Percentiles rank a stretch among this genome's conserved stretches.
phyloP scores from a whole-genome alignment of 2,888 invertebrate genomes.

The Strigamia maritima region DNA sequence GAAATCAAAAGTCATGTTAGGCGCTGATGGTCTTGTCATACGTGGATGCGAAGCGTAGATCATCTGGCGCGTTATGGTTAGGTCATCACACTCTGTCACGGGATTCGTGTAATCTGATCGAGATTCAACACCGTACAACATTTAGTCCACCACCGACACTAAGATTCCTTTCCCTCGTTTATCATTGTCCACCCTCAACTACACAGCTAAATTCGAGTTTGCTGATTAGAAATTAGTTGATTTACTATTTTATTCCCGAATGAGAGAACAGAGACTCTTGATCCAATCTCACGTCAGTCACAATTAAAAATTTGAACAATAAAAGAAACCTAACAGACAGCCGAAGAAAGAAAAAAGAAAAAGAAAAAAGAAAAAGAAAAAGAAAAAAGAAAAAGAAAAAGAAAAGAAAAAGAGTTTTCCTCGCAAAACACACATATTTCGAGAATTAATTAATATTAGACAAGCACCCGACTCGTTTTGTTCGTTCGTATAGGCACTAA shows the following conservation, averaged over 20 bases:
- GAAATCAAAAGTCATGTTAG: constrained; percentile 21
- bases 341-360: too few species aligned
- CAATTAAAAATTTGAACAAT: too few species aligned
- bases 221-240: not conserved
- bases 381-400: too few species aligned
- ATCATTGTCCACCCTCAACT: not conserved
- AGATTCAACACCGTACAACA: constrained; percentile 22
- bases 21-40: constrained; percentile 21
- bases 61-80: constrained; percentile 26
- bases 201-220: not conserved
- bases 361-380: too few species aligned
- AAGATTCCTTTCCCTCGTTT: not conserved
- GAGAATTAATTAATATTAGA: not conserved
- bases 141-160: not conserved
- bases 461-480: not conserved
- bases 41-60: constrained; percentile 30
- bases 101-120: constrained; percentile 31
- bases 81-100: constrained; percentile 34
- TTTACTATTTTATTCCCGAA: not conserved
- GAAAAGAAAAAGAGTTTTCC: not conserved
- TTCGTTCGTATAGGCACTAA: too few species aligned
- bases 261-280: too few species aligned
- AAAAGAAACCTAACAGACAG: too few species aligned
- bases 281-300: too few species aligned
- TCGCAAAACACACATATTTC: not conserved